Evolutionary conservation across 2,888 invertebrate species (phyloP), one percentile per base, ranked within the genome.

Genomic region (Drosophila yooni): DNA sequence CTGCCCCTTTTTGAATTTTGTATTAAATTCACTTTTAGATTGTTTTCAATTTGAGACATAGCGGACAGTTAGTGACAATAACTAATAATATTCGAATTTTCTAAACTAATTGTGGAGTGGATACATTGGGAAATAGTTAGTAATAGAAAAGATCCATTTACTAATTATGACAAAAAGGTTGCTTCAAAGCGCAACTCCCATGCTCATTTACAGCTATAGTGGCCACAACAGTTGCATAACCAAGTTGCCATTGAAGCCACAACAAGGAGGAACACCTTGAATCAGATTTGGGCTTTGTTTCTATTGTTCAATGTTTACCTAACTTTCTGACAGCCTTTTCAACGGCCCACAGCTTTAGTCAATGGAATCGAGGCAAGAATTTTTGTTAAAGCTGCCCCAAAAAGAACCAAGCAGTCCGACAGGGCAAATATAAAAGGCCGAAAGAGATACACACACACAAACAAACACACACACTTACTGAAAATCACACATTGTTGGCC

Each of bases 321-420:
- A 77, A 77, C 70, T 74, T 75, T 50, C 66, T 68, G 68, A 65
- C 70, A 60, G 58, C 43, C 80, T 68, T 78, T 78, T 71, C 71
- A 62, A 62, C 66, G 66, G 33, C 38, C 33, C 10, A 36, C 64
- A 79, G 69, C 65, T 73, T 75, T 72, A 82, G 54, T 76, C 67
- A 63, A 66, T 65, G 60, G 70, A 73, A 63, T 68, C 56, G 62
- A 57, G 57, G 40, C 61, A 65, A 70, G 71, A 74, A 66, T 67
- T 74, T 74, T 68, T 27, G 53, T 76, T 81, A 71, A 81, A 81
- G 78, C 64, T 77, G 65, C 50, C 40, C 52, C 36, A 54, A 61
- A 66, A 53, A 18, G 2, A 13, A 7, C 6, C 6, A 11, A 50
- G 31, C 64, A 52, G n/a, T 31, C 65, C 57, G 63, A 69, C 57